Evolutionary conservation across 2,888 invertebrate genomes (phyloP), one percentile per base, ranked within the genome.

Genomic region (Nowickia ferox): DNA sequence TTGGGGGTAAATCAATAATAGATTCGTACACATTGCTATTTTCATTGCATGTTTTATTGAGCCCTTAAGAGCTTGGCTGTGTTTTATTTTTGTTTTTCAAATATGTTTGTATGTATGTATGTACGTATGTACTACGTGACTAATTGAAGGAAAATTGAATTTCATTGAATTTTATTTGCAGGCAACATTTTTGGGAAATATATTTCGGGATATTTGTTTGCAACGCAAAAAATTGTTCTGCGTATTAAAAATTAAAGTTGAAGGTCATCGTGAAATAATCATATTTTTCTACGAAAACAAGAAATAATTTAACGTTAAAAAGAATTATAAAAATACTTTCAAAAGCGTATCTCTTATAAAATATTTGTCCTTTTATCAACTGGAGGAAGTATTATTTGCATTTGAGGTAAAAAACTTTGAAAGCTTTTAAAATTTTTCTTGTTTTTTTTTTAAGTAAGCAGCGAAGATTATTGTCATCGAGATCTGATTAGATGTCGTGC

Each of bases 131-230:
- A 40, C 8, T 9, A 48, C 66, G 66, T 66, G 66, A 48, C 66
- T 66, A 55, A 38, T 66, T 75, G 63, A 19, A 57, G 30, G 66
- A 30, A 51, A 76, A 55, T 40, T 22, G 40, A 66, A 46, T 61
- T 44, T 57, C 19, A 57, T 55, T 44, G 71, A 46, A 30, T 72
- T 30, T 22, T 30, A 61, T 77, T 65, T 10, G 76, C 53, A 48
- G 38, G 38, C 51, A 59, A 13, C 17, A 38, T 55, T 66, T 48
- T 19, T 30, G 48, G n/a, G 66, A 48, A 61, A 40, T 61, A 17
- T 61, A n/a, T 61, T 61, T 61, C 1, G 40, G 30, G 6, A 30
- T 30, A 38, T 38, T 57, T 30, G 5, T 46, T 66, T 46, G 22
- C n/a, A 30, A 30, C 30, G 30, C n/a, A 61, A 61, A 61, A 17